Conservation (phyloP, 1,140 invertebrate genomes). For the Drosophila funebris region DNA sequence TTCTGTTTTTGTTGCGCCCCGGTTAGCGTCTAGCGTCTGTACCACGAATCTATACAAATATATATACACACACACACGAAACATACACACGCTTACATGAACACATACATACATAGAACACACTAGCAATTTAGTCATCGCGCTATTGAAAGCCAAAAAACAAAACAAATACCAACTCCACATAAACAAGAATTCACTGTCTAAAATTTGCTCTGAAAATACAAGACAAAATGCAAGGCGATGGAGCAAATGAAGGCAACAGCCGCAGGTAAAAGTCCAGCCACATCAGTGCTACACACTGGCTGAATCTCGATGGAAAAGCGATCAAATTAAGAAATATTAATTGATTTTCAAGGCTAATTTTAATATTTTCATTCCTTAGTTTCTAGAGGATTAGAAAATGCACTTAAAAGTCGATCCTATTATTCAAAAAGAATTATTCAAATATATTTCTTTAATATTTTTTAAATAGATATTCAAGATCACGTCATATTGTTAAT, state of each 20-base stretch:
- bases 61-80: constrained; percentile 36
- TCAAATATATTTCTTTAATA: no score
- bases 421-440: no score
- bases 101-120: constrained; percentile 38
- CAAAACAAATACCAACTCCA: constrained; percentile 34
- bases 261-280: constrained; percentile 71
- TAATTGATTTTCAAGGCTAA: neutral
- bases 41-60: constrained; percentile 56
- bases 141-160: constrained; percentile 51
- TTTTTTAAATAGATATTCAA: no score
- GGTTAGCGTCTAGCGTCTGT: constrained; percentile 67
- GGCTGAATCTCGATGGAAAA: constrained; percentile 23
- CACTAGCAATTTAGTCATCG: constrained; percentile 72
- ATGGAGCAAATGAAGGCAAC: constrained; percentile 46
- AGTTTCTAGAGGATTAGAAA: neutral
- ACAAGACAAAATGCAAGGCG: constrained; percentile 45
- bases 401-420: no score
- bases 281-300: constrained; percentile 34
- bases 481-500: no score
- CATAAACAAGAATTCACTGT: constrained; percentile 61
- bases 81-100: constrained; percentile 31
- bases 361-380: neutral
- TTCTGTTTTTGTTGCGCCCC: constrained; percentile 48
- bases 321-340: constrained; percentile 4
- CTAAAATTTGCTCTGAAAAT: constrained; percentile 68